Base-by-base conservation (phyloP, 2,888 invertebrate species). In the Ashinkailepas kermadecensis region DNA sequence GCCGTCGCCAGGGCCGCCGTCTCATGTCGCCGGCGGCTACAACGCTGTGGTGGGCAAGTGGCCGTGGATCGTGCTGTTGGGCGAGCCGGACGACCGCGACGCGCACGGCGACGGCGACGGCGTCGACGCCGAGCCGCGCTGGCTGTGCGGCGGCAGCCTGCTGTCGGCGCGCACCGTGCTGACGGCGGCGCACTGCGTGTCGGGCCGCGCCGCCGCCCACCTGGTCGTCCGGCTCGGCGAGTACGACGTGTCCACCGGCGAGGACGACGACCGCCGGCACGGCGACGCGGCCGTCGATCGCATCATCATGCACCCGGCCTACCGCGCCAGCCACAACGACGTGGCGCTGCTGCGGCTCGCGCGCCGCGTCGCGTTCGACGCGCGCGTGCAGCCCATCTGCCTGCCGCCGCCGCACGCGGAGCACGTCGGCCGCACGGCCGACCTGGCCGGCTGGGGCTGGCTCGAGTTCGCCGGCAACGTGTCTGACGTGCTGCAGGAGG, bases 61-160 rank as follows among this genome's bases (percentile, higher is more conserved):
- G 70, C 70, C 70, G 23, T 70, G 70, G 70, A 70, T 70, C 39
- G 70, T 39, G 25, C 23, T 23, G 25, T 10, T 70, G 39, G 70
- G 70, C 39, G 39, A 39, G 39, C 39, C 39, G 13, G 13, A 0
- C 13, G 70, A 23, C 39, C 1, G 59, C 59, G 12, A 59, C 59
- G 12, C 11, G n/a, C n/a, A n/a, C n/a, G n/a, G n/a, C 11, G 11
- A 59, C 59, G 12, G 59, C 12, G 59, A 15, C 59, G 15, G 15
- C 59, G 1, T 59, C 12, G 15, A 59, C 59, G 4, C 1, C 9
- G n/a, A 8, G 39, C 13, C 10, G 13, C 10, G 23, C 9, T 70
- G 70, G 70, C 7, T 39, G 39, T 80, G 80, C 80, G 80, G 80
- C 10, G 80, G 80, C 39, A 80, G 54, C 21, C 65, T 80, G n/a